Conservation (phyloP, 2,797 vertebrate genomes). For the Catharus ustulatus region DNA sequence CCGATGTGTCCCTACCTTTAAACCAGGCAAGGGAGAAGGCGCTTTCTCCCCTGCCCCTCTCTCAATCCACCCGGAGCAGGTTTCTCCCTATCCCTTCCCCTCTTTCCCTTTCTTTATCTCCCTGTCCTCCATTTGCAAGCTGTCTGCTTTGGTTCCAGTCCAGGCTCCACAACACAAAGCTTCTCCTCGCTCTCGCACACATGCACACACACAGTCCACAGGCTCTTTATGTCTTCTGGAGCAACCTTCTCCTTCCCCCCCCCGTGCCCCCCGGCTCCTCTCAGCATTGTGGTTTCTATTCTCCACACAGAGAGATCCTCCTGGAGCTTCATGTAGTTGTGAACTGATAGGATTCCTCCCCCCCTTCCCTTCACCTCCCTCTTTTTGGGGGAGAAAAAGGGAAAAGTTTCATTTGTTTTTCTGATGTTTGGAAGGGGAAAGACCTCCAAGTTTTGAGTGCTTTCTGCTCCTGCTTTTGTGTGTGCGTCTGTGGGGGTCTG, state of each 20-base stretch:
- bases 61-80: constrained; percentile 26
- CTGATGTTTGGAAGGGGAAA: constrained; percentile 73
- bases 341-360: constrained; percentile 54
- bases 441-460: constrained; percentile 76
- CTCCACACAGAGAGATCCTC: constrained; percentile 65
- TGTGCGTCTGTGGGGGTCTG: constrained; percentile 69
- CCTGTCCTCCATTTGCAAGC: constrained; percentile 94
- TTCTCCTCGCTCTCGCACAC: constrained; percentile 70
- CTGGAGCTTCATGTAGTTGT: constrained; percentile 74
- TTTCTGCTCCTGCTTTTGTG: constrained; percentile 69
- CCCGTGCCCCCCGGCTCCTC: not conserved
- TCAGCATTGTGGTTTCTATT: constrained; percentile 72
- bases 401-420: constrained; percentile 78
- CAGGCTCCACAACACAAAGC: constrained; percentile 86
- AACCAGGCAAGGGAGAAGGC: constrained; percentile 63
- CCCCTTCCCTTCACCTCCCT: constrained; percentile 20
- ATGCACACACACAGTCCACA: constrained; percentile 71
- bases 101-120: constrained; percentile 83
- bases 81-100: constrained; percentile 33
- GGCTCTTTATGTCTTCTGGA: constrained; percentile 78
- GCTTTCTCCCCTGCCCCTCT: constrained; percentile 64
- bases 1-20: constrained; percentile 72
- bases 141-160: constrained; percentile 90
- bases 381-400: constrained; percentile 51
- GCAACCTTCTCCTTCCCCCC: constrained; percentile 65